These are phyloP conservation scores for Leptinotarsa undecemlineata DNA, from an alignment of 1,140 invertebrate genomes.

Conservation along the genomic window DNA sequence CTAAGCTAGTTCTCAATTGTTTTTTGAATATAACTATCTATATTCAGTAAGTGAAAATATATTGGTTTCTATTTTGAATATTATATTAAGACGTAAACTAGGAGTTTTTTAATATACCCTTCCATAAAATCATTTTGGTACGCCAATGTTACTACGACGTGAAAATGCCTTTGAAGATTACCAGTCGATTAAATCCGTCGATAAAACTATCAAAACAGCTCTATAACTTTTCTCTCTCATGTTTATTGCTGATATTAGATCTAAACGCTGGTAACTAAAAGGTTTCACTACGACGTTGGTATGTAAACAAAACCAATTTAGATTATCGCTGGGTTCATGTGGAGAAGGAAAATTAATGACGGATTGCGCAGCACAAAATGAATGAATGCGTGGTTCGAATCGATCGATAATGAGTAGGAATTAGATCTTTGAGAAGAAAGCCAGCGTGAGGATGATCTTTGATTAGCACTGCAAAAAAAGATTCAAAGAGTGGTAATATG, in stretches of 20 bases:
- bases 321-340: conserved; percentile 21
- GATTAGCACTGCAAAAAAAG: too few relatives aligned
- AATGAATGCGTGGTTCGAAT: too few relatives aligned
- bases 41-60: too few relatives aligned
- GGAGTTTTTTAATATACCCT: too few relatives aligned
- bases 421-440: too few relatives aligned
- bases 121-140: neutral
- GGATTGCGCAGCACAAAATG: neutral
- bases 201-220: conserved; percentile 23
- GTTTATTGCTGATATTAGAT: conserved; percentile 26
- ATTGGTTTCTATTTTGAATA: too few relatives aligned
- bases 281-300: conserved; percentile 13
- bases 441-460: too few relatives aligned
- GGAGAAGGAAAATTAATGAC: conserved; percentile 22
- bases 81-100: too few relatives aligned
- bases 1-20: too few relatives aligned
- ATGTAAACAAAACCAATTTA: conserved; percentile 26
- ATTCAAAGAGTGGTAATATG: too few relatives aligned
- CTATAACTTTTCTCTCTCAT: conserved; percentile 19
- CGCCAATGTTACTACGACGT: neutral
- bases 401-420: too few relatives aligned
- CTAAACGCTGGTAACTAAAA: conserved; percentile 19
- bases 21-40: too few relatives aligned
- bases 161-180: conserved; percentile 18
- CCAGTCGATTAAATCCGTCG: conserved; percentile 13